Evolutionary conservation across 1,140 invertebrate species (phyloP).

Genomic region (Euura lappo): DNA sequence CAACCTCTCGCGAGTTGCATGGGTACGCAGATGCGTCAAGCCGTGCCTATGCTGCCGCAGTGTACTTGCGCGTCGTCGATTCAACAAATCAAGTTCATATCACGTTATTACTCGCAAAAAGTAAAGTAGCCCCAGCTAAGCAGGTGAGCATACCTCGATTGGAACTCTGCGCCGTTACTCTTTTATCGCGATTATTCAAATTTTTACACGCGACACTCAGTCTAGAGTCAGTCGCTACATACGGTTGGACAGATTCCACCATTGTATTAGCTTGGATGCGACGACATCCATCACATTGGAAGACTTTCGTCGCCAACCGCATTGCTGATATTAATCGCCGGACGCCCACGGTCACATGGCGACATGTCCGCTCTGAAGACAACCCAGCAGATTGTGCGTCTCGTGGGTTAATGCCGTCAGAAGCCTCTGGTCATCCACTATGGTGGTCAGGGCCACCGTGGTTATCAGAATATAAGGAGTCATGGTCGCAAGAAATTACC

Average conservation of each 20-base stretch:
- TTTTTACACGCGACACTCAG: neutral
- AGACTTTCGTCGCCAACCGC: constrained; percentile 31
- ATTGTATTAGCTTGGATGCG: constrained; percentile 27
- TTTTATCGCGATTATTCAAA: constrained; percentile 14
- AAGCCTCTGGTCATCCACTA: constrained; percentile 22
- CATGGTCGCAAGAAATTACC: neutral
- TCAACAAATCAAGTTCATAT: neutral
- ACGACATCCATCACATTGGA: constrained; percentile 23
- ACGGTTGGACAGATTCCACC: constrained; percentile 24
- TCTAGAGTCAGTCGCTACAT: neutral
- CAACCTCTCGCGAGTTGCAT: constrained; percentile 18
- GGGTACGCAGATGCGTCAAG: constrained; percentile 28
- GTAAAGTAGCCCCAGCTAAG: constrained; percentile 41
- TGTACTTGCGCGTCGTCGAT: constrained; percentile 19
- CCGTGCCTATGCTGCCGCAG: constrained; percentile 22
- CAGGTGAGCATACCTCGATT: constrained; percentile 30
- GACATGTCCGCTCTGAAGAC: constrained; percentile 20
- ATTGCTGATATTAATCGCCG: constrained; percentile 21
- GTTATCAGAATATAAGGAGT: neutral
- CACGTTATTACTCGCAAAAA: constrained; percentile 21
- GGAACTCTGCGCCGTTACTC: constrained; percentile 27
- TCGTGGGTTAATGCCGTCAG: constrained; percentile 21
- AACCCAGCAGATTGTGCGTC: constrained; percentile 34
- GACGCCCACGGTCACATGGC: constrained; percentile 16
- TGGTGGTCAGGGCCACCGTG: constrained; percentile 31